Conservation (phyloP, 2,797 vertebrate species). For the Danio tinwini region DNA sequence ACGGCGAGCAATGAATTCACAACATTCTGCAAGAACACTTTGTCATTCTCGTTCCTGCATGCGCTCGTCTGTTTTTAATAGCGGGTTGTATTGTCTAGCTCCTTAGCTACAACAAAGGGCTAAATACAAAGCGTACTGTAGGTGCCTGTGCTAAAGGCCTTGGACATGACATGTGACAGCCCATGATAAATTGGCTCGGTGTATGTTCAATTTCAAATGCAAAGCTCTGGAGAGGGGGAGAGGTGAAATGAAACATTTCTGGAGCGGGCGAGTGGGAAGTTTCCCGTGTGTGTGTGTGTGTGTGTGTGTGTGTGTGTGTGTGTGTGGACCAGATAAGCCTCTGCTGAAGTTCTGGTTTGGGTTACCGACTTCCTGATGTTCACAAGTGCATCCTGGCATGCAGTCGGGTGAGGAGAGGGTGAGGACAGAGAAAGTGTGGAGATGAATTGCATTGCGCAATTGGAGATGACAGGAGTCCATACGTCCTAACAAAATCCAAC, state of each 20-base stretch:
- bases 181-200: constrained; percentile 99
- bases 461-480: constrained; percentile 85
- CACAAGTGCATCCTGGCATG: constrained; percentile 90
- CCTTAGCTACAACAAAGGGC: constrained; percentile 91
- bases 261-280: constrained; percentile 80
- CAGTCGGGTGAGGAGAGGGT: constrained; percentile 78
- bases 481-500: constrained; percentile 78
- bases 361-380: constrained; percentile 88
- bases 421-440: constrained; percentile 81
- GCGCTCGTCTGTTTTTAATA: constrained; percentile 76
- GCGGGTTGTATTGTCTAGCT: constrained; percentile 85
- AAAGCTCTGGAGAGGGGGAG: constrained; percentile 92
- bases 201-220: constrained; percentile 99
- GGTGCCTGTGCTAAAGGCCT: constrained; percentile 93
- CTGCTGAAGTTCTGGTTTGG: constrained; percentile 90
- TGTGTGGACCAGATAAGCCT: constrained; percentile 85
- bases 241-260: constrained; percentile 69
- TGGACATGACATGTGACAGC: constrained; percentile 99
- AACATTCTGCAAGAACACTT: constrained; percentile 75
- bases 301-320: no score
- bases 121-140: constrained; percentile 91
- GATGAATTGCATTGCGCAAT: constrained; percentile 87
- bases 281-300: constrained; percentile 90
- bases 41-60: constrained; percentile 64
- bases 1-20: constrained; percentile 70